Evolutionary conservation across 2,888 invertebrate species (phyloP).

Genomic region (Argyra leucocephala): DNA sequence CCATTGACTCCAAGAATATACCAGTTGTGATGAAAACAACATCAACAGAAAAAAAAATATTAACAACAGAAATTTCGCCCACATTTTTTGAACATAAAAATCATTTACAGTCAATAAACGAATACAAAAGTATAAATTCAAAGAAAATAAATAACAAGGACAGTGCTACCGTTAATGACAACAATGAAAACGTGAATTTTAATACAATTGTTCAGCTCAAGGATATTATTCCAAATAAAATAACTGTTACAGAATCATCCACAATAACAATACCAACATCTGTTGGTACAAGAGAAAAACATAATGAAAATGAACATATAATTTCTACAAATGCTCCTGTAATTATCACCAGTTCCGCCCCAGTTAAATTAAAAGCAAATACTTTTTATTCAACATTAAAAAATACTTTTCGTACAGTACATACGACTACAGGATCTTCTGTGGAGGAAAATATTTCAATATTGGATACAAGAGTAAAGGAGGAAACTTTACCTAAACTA

Average conservation of each 20-base stretch:
- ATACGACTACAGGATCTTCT: constrained; percentile 1
- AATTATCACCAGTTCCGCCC: not conserved
- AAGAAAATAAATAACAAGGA: not conserved
- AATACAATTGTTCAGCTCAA: not conserved
- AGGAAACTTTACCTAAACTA: too few relatives aligned
- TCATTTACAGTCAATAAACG: not conserved
- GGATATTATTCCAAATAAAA: not conserved
- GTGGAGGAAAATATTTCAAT: not conserved
- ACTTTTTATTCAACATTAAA: not conserved
- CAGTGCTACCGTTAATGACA: not conserved
- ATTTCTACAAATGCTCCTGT: not conserved
- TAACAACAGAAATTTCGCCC: not conserved
- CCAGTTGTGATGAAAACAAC: too few relatives aligned
- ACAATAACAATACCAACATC: not conserved
- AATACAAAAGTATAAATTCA: not conserved
- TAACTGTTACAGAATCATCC: not conserved
- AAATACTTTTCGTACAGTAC: not conserved
- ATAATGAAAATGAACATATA: not conserved
- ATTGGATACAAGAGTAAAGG: not conserved
- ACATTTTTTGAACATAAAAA: not conserved
- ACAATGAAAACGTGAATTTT: not conserved
- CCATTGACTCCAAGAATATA: not conserved
- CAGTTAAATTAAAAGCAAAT: not conserved
- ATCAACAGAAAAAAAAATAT: too few relatives aligned
- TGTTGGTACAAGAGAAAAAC: not conserved